Base-by-base conservation (phyloP, 2,113 vertebrate species). In the Corythornis vintsioides region DNA sequence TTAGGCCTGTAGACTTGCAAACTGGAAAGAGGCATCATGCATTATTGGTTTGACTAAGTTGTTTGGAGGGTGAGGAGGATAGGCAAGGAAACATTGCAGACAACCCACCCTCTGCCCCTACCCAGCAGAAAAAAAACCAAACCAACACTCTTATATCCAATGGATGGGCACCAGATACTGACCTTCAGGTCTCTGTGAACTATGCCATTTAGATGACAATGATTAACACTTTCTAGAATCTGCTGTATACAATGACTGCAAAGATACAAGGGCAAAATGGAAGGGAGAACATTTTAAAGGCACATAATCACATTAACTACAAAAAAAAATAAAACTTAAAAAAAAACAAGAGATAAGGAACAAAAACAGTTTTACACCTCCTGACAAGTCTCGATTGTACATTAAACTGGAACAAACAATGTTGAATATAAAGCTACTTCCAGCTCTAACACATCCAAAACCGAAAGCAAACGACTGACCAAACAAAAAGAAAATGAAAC, bases 191-290 rank as follows among this genome's bases (percentile, higher is more conserved):
- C 99, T 97, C 99, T 99, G 98, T 99, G 98, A 96, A 99, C 98
- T 98, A 99, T 99, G 98, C 98, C 98, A 98, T 98, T 98, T 97
- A 98, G 97, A 97, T 99, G 99, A 98, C 98, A 99, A 97, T 99
- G 98, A 99, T 98, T 99, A 98, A 99, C 99, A 98, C 99, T 99
- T 98, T 99, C 99, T 99, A 99, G 98, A 98, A 99, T 99, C 98
- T 99, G 99, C 98, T 99, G 99, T 98, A 99, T 99, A 98, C 99
- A 99, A 98, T 99, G 98, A 98, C 98, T 99, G 98, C 95, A 97
- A 98, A 98, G 98, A 98, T 97, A 98, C 97, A 98, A 98, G 97
- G 98, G 98, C 93, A 98, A 96, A 98, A 98, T 98, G 98, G 97
- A 97, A 98, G 98, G 98, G 98, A 98, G 93, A 98, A 98, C 97